A percentile compares a stretch with the other conserved stretches of the same genome.
Evolutionary conservation across 2,888 invertebrate species (phyloP).

Genomic region (Isotomurus palustris): DNA sequence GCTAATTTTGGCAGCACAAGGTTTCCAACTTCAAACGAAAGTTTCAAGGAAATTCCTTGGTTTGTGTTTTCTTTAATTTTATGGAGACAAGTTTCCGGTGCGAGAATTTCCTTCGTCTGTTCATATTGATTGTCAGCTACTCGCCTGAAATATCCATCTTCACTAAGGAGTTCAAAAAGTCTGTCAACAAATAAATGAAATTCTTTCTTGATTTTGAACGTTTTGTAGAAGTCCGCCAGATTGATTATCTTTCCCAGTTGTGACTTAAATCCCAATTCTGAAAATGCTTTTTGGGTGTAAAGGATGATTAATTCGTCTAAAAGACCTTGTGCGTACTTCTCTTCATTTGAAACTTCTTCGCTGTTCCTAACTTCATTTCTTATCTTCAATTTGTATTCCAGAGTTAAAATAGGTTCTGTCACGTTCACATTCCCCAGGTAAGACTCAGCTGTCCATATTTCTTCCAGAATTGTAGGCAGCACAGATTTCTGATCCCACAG

Average conservation of each 20-base stretch:
- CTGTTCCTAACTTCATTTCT: no score
- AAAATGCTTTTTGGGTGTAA: slow-evolving; percentile 13
- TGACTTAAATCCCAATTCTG: slow-evolving; percentile 16
- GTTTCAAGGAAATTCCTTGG: not conserved
- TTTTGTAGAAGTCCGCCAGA: slow-evolving; percentile 2
- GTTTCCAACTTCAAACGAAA: no score
- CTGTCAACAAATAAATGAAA: slow-evolving; percentile 15
- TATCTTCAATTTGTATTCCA: no score
- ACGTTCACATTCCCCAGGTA: slow-evolving; percentile 1
- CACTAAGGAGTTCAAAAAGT: slow-evolving; percentile 16
- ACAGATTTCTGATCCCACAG: slow-evolving; percentile 21
- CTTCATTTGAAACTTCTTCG: not conserved
- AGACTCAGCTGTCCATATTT: slow-evolving; percentile 21
- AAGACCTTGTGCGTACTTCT: not conserved
- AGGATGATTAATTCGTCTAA: not conserved
- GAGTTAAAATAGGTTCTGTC: no score
- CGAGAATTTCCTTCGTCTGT: no score
- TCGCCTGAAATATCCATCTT: slow-evolving; percentile 24
- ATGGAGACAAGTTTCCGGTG: no score
- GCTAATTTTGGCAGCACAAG: no score
- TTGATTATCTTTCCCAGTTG: not conserved
- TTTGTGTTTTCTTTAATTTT: no score
- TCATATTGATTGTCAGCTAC: no score
- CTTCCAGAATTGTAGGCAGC: slow-evolving; percentile 23
- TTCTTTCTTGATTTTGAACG: slow-evolving; percentile 8